A percentile compares a stretch with the other conserved stretches of the same genome.
phyloP scores from a whole-genome alignment of 2,888 invertebrate genomes.

The Calliopum simillimum region DNA sequence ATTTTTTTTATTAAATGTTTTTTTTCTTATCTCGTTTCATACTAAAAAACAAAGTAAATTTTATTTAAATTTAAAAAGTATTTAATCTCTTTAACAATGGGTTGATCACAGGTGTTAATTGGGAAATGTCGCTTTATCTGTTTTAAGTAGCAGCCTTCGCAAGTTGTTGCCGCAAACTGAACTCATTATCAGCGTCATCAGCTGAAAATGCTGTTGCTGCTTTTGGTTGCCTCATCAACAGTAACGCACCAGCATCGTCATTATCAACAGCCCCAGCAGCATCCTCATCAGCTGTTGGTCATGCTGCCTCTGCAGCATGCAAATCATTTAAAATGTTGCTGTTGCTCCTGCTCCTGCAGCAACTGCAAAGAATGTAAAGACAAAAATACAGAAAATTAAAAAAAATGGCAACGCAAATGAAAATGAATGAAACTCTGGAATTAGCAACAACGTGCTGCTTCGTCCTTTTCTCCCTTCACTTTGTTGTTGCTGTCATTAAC shows the following conservation, averaged over 20 bases:
- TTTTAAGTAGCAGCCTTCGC: background rate
- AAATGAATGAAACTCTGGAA: conserved; percentile 24
- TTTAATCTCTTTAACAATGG: background rate
- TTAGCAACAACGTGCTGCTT: conserved; percentile 8
- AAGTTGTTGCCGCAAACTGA: conserved; percentile 25
- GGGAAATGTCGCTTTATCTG: background rate
- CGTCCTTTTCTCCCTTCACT: background rate
- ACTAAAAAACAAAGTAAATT: too few species aligned
- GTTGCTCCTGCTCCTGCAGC: conserved; percentile 9
- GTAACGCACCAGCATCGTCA: background rate
- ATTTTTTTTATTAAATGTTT: conserved; percentile 6
- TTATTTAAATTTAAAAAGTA: background rate
- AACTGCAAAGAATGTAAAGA: background rate
- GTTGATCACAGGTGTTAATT: background rate
- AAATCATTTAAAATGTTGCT: conserved; percentile 29
- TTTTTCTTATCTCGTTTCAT: background rate
- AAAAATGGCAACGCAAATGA: conserved; percentile 24
- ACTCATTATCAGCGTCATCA: conserved; percentile 25
- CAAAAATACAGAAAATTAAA: conserved; percentile 23
- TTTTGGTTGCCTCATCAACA: background rate
- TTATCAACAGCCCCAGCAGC: conserved; percentile 8
- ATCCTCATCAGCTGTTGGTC: conserved; percentile 30
- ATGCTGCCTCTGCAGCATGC: conserved; percentile 6
- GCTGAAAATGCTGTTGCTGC: background rate
- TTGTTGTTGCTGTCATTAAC: background rate